A percentile compares a stretch with the other conserved stretches of the same genome.
These are phyloP conservation scores for Epinotia bilunana DNA, from an alignment of 2,888 invertebrate genomes.

Conservation along the genomic window DNA sequence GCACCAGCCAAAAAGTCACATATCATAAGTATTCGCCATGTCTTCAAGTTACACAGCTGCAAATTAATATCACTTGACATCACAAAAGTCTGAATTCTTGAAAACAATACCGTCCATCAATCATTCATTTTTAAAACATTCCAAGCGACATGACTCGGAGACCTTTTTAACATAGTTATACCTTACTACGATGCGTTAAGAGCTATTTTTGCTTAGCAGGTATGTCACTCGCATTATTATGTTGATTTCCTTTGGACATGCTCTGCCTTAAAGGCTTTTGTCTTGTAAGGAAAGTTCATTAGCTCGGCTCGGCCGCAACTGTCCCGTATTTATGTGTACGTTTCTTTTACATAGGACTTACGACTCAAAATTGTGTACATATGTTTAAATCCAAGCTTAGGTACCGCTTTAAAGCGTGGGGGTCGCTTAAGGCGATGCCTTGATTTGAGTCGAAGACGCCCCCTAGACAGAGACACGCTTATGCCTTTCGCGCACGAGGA, in stretches of 20 bases:
- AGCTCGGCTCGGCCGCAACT: slow-evolving; percentile 48
- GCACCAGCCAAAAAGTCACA: not conserved
- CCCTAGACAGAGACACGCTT: too few species aligned
- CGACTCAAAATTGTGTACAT: not conserved
- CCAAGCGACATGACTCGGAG: slow-evolving; percentile 47
- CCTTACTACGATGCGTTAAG: not conserved
- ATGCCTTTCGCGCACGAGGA: too few species aligned
- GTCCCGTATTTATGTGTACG: not conserved
- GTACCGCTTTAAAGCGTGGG: too few species aligned
- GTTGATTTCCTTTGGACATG: slow-evolving; percentile 62
- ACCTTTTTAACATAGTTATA: slow-evolving; percentile 3
- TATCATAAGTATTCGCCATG: not conserved
- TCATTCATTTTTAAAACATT: slow-evolving; percentile 52
- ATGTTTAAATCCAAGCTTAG: too few species aligned
- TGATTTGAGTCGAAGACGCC: too few species aligned
- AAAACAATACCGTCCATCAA: slow-evolving; percentile 61
- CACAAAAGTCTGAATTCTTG: slow-evolving; percentile 25
- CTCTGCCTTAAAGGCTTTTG: slow-evolving; percentile 41
- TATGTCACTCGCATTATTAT: slow-evolving; percentile 56
- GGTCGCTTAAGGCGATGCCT: too few species aligned
- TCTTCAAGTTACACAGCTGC: slow-evolving; percentile 26
- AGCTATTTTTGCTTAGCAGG: slow-evolving; percentile 21
- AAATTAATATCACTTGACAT: slow-evolving; percentile 33
- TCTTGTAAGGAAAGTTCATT: slow-evolving; percentile 55
- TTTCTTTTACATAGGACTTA: not conserved